Conservation (phyloP, 2,888 invertebrate genomes). For the Asteroscopus sphinx region DNA sequence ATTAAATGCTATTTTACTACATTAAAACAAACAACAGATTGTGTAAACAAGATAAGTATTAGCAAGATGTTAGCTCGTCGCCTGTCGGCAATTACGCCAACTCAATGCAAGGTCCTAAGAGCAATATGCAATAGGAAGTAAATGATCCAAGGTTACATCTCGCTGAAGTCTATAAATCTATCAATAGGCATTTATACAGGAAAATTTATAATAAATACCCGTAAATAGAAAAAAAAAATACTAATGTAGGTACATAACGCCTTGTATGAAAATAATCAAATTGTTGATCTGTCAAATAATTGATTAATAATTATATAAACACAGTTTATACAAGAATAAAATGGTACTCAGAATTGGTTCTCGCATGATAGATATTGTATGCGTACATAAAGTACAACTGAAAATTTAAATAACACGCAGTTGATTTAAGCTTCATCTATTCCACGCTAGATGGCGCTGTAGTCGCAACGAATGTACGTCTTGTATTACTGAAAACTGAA, state of each 20-base stretch:
- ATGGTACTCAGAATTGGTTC: not conserved
- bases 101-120: slow-evolving; percentile 79
- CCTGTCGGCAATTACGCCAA: slow-evolving; percentile 73
- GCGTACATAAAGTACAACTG: too few relatives aligned
- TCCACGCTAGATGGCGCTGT: slow-evolving; percentile 41
- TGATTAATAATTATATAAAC: not conserved
- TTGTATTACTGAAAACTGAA: too few relatives aligned
- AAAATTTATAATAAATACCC: slow-evolving; percentile 58
- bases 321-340: not conserved
- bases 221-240: slow-evolving; percentile 46
- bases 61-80: slow-evolving; percentile 68
- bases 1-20: slow-evolving; percentile 26
- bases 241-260: slow-evolving; percentile 2
- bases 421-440: slow-evolving; percentile 12
- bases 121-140: slow-evolving; percentile 84
- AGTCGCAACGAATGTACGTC: too few relatives aligned
- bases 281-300: not conserved
- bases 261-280: not conserved
- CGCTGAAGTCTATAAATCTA: slow-evolving; percentile 71
- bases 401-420: not conserved
- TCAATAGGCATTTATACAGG: slow-evolving; percentile 66
- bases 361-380: too few relatives aligned
- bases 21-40: slow-evolving; percentile 54
- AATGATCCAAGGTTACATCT: slow-evolving; percentile 74
- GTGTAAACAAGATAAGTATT: slow-evolving; percentile 67